phyloP scores from a whole-genome alignment of 2,113 vertebrate genomes.

The Abramis brama region DNA sequence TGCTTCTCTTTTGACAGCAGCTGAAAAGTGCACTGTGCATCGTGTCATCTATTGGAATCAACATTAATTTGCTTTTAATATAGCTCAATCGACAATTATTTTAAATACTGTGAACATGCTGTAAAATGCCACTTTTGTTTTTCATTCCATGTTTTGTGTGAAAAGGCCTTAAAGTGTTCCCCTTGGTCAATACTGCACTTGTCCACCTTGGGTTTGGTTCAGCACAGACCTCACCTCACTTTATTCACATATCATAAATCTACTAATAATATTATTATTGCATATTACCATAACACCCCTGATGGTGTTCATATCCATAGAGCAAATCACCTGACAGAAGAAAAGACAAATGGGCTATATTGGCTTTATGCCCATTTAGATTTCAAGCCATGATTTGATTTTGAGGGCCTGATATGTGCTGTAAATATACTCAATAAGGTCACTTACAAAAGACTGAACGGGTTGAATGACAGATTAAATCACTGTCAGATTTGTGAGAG shows the following conservation, averaged over 20 bases:
- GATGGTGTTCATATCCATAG: conserved; percentile 31
- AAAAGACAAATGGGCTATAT: conserved; percentile 13
- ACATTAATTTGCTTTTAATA: neutral
- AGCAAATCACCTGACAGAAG: conserved; percentile 9
- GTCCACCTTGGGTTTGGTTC: neutral
- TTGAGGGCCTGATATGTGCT: conserved; percentile 3
- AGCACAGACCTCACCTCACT: neutral
- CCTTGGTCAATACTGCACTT: neutral
- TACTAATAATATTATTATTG: too few species aligned
- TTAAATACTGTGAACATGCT: neutral
- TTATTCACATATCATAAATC: conserved; percentile 6
- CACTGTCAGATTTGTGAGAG: neutral
- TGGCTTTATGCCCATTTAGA: conserved; percentile 29
- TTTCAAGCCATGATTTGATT: conserved; percentile 43
- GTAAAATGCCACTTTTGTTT: neutral
- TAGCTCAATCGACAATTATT: neutral
- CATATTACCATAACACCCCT: conserved; percentile 33
- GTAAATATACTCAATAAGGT: conserved; percentile 12
- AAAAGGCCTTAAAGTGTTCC: neutral
- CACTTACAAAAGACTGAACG: conserved; percentile 22
- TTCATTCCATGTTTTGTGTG: neutral
- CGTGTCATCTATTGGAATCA: neutral
- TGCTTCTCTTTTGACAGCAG: neutral
- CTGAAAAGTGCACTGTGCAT: neutral
- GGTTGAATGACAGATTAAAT: conserved; percentile 22